Evolutionary conservation across 2,113 vertebrate species (phyloP).

Genomic region (Forbesichthys agassizii): DNA sequence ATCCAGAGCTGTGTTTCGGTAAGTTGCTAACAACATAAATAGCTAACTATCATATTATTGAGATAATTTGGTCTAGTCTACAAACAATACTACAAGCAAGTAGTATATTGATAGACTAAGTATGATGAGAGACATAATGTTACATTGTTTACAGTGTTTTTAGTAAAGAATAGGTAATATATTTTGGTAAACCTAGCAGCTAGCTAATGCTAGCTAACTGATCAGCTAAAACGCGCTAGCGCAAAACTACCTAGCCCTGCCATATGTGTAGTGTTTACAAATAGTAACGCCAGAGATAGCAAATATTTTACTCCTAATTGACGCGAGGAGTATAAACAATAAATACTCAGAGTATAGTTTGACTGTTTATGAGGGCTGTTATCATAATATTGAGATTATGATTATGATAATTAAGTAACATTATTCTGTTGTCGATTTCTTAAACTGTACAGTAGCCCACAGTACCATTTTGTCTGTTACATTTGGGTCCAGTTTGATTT

Average conservation of each 20-base stretch:
- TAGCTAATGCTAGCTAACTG: conserved; percentile 44
- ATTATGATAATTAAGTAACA: too few species aligned
- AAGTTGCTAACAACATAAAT: conserved; percentile 43
- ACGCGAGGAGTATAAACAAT: neutral
- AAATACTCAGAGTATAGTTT: neutral
- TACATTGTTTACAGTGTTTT: neutral
- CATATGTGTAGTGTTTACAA: conserved; percentile 57
- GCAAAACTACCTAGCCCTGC: conserved; percentile 20
- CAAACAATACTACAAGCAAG: neutral
- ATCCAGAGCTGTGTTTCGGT: conserved; percentile 55
- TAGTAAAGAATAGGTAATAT: neutral
- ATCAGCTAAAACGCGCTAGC: conserved; percentile 27
- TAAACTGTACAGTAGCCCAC: too few species aligned
- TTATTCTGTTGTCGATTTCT: too few species aligned
- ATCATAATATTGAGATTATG: too few species aligned
- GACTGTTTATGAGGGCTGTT: neutral
- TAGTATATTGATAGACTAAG: neutral
- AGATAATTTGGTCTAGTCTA: neutral
- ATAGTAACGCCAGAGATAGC: conserved; percentile 17
- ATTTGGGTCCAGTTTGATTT: neutral
- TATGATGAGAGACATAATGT: neutral
- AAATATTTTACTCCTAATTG: neutral
- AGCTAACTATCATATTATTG: neutral
- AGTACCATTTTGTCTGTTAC: neutral
- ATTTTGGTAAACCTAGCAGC: conserved; percentile 3